These are phyloP conservation scores for Amblyteles armatorius DNA, from an alignment of 2,888 invertebrate species.

Conservation along the genomic window DNA sequence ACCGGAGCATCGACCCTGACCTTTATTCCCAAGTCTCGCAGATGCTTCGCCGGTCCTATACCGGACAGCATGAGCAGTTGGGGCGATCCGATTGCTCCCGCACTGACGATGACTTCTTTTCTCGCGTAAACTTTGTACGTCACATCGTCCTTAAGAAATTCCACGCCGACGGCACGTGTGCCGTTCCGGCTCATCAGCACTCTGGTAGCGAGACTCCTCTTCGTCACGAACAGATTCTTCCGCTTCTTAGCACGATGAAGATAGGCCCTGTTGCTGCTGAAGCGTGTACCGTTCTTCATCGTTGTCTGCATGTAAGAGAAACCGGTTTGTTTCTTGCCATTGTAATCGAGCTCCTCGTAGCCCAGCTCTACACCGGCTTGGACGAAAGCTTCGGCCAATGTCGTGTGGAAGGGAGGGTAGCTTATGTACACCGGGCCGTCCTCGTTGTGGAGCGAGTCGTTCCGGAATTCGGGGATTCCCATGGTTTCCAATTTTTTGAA, in stretches of 20 bases:
- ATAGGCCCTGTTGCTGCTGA: constrained; percentile 87
- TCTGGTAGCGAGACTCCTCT: constrained; percentile 87
- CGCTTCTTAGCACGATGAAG: constrained; percentile 86
- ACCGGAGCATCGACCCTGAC: constrained; percentile 87
- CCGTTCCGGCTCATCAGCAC: constrained; percentile 88
- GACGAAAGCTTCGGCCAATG: constrained; percentile 88
- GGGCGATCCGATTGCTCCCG: constrained; percentile 95
- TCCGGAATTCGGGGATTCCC: constrained; percentile 83
- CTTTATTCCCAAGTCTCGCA: constrained; percentile 86
- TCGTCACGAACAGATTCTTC: constrained; percentile 89
- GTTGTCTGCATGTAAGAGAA: constrained; percentile 89
- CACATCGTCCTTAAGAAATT: constrained; percentile 86
- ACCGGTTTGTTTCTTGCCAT: constrained; percentile 88
- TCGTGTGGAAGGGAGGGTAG: constrained; percentile 86
- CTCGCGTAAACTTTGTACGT: constrained; percentile 86
- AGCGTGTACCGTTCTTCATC: constrained; percentile 87
- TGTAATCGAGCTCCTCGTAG: constrained; percentile 89
- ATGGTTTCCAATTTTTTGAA: constrained; percentile 90
- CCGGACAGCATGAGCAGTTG: constrained; percentile 95
- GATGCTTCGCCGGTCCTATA: constrained; percentile 87
- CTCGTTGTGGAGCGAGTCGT: constrained; percentile 86
- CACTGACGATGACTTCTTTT: constrained; percentile 94
- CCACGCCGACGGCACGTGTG: constrained; percentile 89
- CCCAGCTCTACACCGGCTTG: constrained; percentile 88
- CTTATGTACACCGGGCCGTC: constrained; percentile 87